These are phyloP conservation scores for Empis livida DNA, from an alignment of 2,888 invertebrate genomes.

Conservation along the genomic window DNA sequence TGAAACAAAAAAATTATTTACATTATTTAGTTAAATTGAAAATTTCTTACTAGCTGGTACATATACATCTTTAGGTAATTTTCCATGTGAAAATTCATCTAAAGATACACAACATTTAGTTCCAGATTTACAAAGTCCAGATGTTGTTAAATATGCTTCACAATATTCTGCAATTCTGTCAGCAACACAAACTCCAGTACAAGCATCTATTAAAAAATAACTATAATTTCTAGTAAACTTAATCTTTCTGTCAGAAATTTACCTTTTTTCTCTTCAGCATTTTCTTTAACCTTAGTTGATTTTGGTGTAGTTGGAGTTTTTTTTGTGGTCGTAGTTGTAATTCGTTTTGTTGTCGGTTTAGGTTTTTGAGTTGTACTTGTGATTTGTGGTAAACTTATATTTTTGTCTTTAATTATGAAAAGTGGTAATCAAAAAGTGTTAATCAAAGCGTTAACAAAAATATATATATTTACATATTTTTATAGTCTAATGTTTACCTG, in stretches of 20 bases:
- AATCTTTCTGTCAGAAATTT: slow-evolving; percentile 8
- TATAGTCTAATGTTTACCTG: slow-evolving; percentile 37
- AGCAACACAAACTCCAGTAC: slow-evolving; percentile 74
- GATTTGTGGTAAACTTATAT: slow-evolving; percentile 12
- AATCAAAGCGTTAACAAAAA: too few relatives aligned
- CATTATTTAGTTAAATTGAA: neutral
- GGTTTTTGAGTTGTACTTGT: slow-evolving; percentile 20
- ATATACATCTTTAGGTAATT: slow-evolving; percentile 57
- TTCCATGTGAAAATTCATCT: slow-evolving; percentile 52
- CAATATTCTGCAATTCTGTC: slow-evolving; percentile 73
- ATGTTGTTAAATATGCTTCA: slow-evolving; percentile 64
- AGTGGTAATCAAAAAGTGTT: neutral
- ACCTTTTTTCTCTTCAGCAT: slow-evolving; percentile 16
- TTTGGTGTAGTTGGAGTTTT: slow-evolving; percentile 23
- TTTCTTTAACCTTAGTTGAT: slow-evolving; percentile 21
- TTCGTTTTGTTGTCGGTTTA: slow-evolving; percentile 21
- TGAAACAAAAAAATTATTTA: slow-evolving; percentile 9
- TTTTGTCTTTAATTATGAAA: slow-evolving; percentile 12
- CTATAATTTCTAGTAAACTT: neutral
- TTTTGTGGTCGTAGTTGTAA: slow-evolving; percentile 24
- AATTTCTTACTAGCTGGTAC: slow-evolving; percentile 45
- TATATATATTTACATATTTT: neutral
- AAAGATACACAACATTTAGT: slow-evolving; percentile 71
- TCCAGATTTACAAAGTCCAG: slow-evolving; percentile 59
- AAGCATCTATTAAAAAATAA: slow-evolving; percentile 30